Conservation (phyloP, 2,888 invertebrate genomes). For the Orchesella flavescens region DNA sequence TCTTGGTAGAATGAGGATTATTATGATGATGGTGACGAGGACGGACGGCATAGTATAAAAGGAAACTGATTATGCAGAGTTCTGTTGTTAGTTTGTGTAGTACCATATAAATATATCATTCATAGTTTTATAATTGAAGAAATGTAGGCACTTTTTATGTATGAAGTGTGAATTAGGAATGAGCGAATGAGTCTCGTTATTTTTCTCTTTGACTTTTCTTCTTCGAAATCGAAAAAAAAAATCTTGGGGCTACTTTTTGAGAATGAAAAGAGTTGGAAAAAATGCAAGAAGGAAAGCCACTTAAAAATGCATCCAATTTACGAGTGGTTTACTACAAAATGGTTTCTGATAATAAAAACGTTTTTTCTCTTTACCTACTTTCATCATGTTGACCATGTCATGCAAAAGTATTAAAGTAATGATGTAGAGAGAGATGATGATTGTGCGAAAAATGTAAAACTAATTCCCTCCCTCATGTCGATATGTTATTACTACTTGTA, state of each 20-base stretch:
- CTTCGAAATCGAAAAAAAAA: no score
- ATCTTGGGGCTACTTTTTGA: background rate
- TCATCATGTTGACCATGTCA: background rate
- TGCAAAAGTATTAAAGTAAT: background rate
- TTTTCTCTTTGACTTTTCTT: no score
- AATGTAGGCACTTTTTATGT: no score
- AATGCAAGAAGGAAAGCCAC: background rate
- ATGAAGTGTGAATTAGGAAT: no score
- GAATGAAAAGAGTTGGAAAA: background rate
- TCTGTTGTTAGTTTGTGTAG: no score
- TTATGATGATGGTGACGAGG: no score
- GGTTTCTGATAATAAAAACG: constrained; percentile 35
- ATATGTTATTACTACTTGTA: constrained; percentile 26
- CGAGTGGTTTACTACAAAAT: constrained; percentile 32
- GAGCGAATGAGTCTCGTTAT: no score
- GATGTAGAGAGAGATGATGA: constrained; percentile 28
- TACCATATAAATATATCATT: no score
- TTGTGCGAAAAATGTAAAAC: constrained; percentile 38
- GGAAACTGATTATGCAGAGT: no score
- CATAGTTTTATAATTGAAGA: no score
- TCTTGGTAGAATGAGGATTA: no score
- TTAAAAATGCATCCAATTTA: constrained; percentile 5
- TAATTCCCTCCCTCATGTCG: constrained; percentile 36
- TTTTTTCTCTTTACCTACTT: background rate
- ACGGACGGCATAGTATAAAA: no score